A percentile compares a stretch with the other conserved stretches of the same genome.
Conservation (phyloP, 2,113 vertebrate genomes). For the Cygnus buccinator region DNA sequence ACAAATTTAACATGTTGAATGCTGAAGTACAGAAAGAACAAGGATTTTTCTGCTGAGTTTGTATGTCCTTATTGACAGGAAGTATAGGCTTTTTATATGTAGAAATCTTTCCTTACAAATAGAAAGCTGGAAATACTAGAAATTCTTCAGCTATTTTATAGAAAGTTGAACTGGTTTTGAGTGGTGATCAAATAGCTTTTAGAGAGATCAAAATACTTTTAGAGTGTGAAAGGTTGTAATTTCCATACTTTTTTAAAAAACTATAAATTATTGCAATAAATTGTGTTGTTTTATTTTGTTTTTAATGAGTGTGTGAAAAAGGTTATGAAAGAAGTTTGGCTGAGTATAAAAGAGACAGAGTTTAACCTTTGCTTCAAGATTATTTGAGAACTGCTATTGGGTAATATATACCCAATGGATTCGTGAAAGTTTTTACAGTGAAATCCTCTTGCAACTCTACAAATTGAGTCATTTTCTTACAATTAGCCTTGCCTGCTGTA, state of each 20-base stretch:
- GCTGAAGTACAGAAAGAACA: not conserved
- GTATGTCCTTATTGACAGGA: not conserved
- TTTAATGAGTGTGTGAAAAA: conserved; percentile 1
- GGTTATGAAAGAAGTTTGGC: not conserved
- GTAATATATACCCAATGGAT: not conserved
- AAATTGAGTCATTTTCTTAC: not conserved
- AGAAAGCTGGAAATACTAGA: conserved; percentile 22
- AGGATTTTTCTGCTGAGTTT: not conserved
- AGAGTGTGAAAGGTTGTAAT: not conserved
- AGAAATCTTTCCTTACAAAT: conserved; percentile 10
- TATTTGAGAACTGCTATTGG: not conserved
- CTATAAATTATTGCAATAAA: not conserved
- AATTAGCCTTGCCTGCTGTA: not conserved
- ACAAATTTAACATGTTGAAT: not conserved
- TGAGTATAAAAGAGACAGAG: not conserved
- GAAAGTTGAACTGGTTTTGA: conserved; percentile 53
- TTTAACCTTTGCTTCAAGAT: not conserved
- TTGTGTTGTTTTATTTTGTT: not conserved
- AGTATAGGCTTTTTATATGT: not conserved
- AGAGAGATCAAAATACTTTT: not conserved
- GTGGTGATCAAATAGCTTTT: not conserved
- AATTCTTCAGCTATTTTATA: not conserved
- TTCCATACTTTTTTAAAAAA: not conserved
- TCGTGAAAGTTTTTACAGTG: not conserved
- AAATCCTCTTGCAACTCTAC: not conserved